Evolutionary conservation across 2,888 invertebrate genomes (phyloP).

Genomic region (Lepidonotus clava): DNA sequence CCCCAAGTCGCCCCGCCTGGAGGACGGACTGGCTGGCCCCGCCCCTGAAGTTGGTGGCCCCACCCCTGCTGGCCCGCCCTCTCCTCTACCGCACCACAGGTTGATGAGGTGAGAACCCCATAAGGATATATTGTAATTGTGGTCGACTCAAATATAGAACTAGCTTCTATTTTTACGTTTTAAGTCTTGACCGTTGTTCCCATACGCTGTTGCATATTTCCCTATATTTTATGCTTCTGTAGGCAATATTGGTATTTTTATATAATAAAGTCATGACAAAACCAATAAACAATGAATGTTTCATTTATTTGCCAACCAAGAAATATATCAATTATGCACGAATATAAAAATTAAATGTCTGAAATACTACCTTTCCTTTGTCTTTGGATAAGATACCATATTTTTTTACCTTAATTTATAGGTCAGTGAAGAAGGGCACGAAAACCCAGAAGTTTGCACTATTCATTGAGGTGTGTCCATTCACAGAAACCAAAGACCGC

Average conservation of each 20-base stretch:
- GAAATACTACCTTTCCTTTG: too few species aligned
- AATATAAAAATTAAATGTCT: too few species aligned
- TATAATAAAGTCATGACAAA: not conserved
- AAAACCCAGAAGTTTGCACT: not conserved
- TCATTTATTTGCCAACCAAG: not conserved
- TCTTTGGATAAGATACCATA: not conserved
- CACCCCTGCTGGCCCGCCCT: not conserved
- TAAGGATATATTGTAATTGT: not conserved
- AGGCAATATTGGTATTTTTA: not conserved
- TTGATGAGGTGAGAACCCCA: constrained; percentile 6
- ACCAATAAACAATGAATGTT: not conserved
- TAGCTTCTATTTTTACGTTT: too few species aligned
- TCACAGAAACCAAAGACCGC: not conserved
- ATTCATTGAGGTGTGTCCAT: not conserved
- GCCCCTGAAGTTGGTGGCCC: not conserved
- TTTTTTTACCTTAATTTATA: not conserved
- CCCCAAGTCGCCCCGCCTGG: not conserved
- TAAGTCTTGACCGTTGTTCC: too few species aligned
- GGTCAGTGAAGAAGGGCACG: not conserved
- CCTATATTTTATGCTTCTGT: too few species aligned
- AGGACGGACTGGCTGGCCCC: not conserved
- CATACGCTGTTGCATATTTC: too few species aligned
- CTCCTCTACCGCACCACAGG: constrained; percentile 2
- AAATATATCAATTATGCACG: too few species aligned
- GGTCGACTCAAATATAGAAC: too few species aligned